phyloP scores from a whole-genome alignment of 2,113 vertebrate genomes.

The Caloenas nicobarica region DNA sequence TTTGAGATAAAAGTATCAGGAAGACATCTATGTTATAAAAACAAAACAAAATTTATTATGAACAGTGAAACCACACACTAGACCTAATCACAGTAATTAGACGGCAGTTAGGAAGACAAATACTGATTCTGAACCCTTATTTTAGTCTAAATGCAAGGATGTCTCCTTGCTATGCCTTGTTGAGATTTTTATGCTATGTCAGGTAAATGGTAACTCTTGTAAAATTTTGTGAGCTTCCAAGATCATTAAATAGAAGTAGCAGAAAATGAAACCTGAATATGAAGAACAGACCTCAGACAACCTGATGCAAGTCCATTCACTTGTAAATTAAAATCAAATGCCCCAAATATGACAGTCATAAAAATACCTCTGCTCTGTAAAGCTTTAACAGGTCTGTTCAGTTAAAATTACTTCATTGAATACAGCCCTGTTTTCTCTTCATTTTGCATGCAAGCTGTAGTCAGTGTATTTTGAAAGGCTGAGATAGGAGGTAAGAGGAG shows the following conservation, averaged over 20 bases:
- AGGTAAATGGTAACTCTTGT: slow-evolving; percentile 42
- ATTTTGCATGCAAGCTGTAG: not conserved
- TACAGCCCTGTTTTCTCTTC: not conserved
- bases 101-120: not conserved
- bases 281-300: slow-evolving; percentile 19
- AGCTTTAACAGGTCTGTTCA: slow-evolving; percentile 54
- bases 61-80: not conserved
- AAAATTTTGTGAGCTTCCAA: slow-evolving; percentile 60
- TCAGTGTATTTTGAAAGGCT: not conserved
- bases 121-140: slow-evolving; percentile 7
- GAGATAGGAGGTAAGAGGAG: not conserved
- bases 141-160: not conserved
- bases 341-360: slow-evolving; percentile 4
- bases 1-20: not conserved
- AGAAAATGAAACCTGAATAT: slow-evolving; percentile 48
- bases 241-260: slow-evolving; percentile 27
- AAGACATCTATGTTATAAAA: not conserved
- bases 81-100: slow-evolving; percentile 24
- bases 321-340: slow-evolving; percentile 65
- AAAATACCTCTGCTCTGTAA: slow-evolving; percentile 17
- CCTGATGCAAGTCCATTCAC: slow-evolving; percentile 21
- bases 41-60: not conserved
- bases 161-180: not conserved
- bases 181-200: not conserved
- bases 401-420: slow-evolving; percentile 38